phyloP scores from a whole-genome alignment of 2,113 vertebrate genomes.

The Athene cunicularia region DNA sequence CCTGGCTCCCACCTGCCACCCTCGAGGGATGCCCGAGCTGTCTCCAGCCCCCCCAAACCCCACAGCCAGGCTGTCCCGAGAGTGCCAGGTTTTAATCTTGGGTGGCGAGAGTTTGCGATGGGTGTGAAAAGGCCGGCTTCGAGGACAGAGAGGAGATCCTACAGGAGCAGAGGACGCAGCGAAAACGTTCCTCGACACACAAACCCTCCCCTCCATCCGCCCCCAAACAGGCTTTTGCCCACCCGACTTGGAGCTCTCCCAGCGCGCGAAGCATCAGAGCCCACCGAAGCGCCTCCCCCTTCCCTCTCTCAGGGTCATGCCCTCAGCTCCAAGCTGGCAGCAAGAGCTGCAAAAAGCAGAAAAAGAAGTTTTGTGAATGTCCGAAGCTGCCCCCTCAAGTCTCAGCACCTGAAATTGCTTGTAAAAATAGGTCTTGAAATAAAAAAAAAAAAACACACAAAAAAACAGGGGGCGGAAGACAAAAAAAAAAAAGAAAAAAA shows the following conservation, averaged over 20 bases:
- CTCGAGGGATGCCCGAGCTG: not conserved
- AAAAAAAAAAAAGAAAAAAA: not conserved
- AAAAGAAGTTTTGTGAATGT: not conserved
- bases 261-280: not conserved
- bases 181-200: not conserved
- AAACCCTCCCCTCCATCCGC: not conserved
- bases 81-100: not conserved
- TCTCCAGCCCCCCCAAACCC: not conserved
- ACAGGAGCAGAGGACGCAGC: too few species aligned
- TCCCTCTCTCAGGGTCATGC: too few species aligned
- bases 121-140: not conserved
- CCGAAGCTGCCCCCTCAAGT: not conserved
- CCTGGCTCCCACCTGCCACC: not conserved
- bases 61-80: not conserved
- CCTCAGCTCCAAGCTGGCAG: not conserved
- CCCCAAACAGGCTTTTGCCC: not conserved
- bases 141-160: not conserved
- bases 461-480: too few species aligned
- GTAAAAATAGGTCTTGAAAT: not conserved
- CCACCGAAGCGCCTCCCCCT: not conserved
- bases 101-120: not conserved
- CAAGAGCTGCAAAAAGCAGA: not conserved
- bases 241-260: not conserved
- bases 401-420: not conserved
- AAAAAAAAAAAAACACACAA: not conserved